Evolutionary conservation across 2,113 vertebrate genomes (phyloP), one percentile per base, ranked within the genome.

Genomic region (Platichthys flesus): DNA sequence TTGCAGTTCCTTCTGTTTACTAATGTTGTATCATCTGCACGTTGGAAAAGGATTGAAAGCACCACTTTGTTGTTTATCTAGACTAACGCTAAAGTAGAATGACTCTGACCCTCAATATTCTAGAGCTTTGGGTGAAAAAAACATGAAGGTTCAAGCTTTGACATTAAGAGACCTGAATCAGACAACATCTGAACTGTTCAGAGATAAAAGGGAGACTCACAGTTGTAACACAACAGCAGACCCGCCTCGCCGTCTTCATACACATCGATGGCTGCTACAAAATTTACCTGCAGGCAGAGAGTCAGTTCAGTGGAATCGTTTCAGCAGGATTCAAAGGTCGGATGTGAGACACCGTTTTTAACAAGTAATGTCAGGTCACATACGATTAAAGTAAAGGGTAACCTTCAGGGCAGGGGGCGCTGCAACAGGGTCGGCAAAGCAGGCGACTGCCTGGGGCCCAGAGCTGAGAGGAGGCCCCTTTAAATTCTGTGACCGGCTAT

Each of bases 161-260:
- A 80, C 68, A 60, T 24, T 10, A 18, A 24, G 24, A 70, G 67
- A 61, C 56, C 13, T 61, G 58, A 76, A 71, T 81, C 20, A 60
- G 47, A 74, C 20, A 62, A 74, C 23, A 75, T 70, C 35, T 68
- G 28, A 82, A 64, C 68, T 24, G 52, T 31, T 54, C n/a, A 40
- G 57, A 62, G 56, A 69, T 49, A 58, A 81, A 62, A 18, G 26
- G 28, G 28, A 61, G 60, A 98, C 97, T 96, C 92, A 99, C 98
- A 99, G 94, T 99, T 99, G 85, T 98, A 98, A 85, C 98, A 99
- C 81, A 99, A 82, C 59, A 99, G 93, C 28, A 99, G 92, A 62
- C 98, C 98, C 0, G 98, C 97, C 78, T 99, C 98, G n/a, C 98
- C 98, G n/a, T 99, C 98, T 94, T 99, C 98, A 49, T 99, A 99